Evolutionary conservation across 1,140 invertebrate species (phyloP).

Genomic region (Wiebesia pumilae): DNA sequence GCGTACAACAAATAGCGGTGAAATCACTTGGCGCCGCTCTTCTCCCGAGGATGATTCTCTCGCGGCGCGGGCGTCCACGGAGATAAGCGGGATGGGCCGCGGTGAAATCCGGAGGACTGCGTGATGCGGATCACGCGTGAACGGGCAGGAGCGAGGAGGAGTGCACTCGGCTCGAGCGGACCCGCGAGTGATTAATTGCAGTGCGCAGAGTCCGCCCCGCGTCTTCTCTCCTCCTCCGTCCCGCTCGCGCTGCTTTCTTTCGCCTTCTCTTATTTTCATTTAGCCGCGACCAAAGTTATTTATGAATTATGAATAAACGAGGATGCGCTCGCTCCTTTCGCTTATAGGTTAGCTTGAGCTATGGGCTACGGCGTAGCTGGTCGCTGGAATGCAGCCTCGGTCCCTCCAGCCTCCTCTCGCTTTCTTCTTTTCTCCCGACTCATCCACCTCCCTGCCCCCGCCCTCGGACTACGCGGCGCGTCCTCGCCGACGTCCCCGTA

Average conservation of each 20-base stretch:
- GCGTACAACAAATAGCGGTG: background rate
- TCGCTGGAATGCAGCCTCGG: conserved; percentile 27
- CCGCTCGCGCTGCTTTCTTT: background rate
- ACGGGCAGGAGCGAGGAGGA: background rate
- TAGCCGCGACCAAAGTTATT: conserved; percentile 29
- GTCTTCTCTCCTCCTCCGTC: background rate
- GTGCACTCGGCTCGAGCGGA: background rate
- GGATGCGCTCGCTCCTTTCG: background rate
- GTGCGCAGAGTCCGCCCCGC: background rate
- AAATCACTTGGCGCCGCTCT: background rate
- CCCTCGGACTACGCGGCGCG: background rate
- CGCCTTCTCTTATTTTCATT: conserved; percentile 31
- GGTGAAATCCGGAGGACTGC: background rate
- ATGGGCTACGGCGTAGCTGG: background rate
- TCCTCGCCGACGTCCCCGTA: background rate
- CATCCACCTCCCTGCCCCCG: background rate
- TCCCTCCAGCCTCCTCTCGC: background rate
- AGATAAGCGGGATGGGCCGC: too few species aligned
- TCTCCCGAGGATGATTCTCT: too few species aligned
- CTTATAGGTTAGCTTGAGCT: conserved; percentile 10
- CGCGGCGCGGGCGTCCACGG: background rate
- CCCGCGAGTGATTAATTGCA: conserved; percentile 23
- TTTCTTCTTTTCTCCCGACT: background rate
- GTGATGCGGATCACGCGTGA: background rate
- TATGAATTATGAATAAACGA: conserved; percentile 48